Evolutionary conservation across 1,140 invertebrate species (phyloP), one percentile per base, ranked within the genome.

Genomic region (Cherax quadricarinatus): DNA sequence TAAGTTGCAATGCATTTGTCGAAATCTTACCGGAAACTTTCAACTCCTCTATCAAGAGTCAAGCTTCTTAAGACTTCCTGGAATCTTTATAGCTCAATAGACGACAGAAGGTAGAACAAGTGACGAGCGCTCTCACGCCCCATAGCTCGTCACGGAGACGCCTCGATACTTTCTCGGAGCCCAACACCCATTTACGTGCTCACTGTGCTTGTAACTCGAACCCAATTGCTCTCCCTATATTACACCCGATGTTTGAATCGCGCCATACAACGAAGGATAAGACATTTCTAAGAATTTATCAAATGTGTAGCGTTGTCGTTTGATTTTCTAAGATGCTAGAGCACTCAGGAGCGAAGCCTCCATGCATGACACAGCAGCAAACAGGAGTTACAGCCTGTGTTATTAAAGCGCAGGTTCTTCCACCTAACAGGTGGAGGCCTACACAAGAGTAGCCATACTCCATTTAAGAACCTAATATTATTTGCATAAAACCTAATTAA

Each of bases 11-110:
- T 83, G n/a, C 51, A 83, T 83, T 83, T 75, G 24, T 6, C 24
- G 24, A 75, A 75, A 81, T 81, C 79, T 81, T 51, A 81, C 41
- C 79, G 79, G 30, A 81, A 57, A 81, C 70, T n/a, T 75, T n/a
- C 6, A 75, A 75, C 24, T 75, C 70, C 70, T 30, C 81, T 4
- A 30, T 57, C 81, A 14, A 41, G 57, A 83, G 24, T 83, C 57
- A 60, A 48, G 81, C 81, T 83, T 60, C 81, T 83, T 57, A 41
- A 30, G 81, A 83, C 57, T 83, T 60, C 81, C 57, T 60, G 81
- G 57, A 83, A 83, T 83, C 81, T 83, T 83, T 83, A 60, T 60
- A 48, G 79, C n/a, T 60, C 81, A 83, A 83, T 83, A 83, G 81
- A 83, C 81, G 81, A 60, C 81, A 83, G 81, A 83, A 83, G 81